phyloP scores from a whole-genome alignment of 2,797 vertebrate genomes.

The Caiman crocodilus region DNA sequence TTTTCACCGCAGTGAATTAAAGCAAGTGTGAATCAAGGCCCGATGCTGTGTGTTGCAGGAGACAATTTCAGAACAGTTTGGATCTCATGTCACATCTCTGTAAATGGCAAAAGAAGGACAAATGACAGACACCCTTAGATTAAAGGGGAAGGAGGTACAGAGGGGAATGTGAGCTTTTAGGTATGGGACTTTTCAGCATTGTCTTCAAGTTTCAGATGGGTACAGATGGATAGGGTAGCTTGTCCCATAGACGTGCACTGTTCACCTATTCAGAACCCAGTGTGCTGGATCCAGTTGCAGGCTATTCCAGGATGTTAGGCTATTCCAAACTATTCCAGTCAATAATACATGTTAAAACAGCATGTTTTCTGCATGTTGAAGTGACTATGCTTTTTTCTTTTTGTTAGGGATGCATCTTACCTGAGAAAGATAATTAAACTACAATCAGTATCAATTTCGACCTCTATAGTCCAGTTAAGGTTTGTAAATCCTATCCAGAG shows the following conservation, averaged over 20 bases:
- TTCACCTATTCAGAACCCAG: neutral
- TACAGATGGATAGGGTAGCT: neutral
- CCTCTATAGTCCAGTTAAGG: neutral
- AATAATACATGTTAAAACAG: neutral
- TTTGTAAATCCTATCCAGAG: neutral
- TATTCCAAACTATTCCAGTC: neutral
- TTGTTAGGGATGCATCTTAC: neutral
- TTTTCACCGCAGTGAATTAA: constrained; percentile 83
- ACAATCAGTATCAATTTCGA: neutral
- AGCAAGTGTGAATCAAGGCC: constrained; percentile 71
- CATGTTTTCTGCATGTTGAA: accelerated
- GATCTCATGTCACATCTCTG: constrained; percentile 1
- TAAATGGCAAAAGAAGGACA: neutral
- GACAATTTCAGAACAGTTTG: constrained; percentile 38
- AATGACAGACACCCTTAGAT: neutral
- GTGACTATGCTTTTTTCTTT: neutral
- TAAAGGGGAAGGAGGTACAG: neutral
- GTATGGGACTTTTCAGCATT: neutral
- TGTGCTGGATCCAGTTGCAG: neutral
- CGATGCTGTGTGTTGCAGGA: constrained; percentile 31
- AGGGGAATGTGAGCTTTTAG: neutral
- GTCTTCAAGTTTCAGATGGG: neutral
- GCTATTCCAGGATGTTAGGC: neutral
- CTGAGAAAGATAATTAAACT: neutral
- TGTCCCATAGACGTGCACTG: neutral